A percentile compares a stretch with the other conserved stretches of the same genome.
Conservation (phyloP, 2,888 invertebrate species). For the Diplazon laetatorius region DNA sequence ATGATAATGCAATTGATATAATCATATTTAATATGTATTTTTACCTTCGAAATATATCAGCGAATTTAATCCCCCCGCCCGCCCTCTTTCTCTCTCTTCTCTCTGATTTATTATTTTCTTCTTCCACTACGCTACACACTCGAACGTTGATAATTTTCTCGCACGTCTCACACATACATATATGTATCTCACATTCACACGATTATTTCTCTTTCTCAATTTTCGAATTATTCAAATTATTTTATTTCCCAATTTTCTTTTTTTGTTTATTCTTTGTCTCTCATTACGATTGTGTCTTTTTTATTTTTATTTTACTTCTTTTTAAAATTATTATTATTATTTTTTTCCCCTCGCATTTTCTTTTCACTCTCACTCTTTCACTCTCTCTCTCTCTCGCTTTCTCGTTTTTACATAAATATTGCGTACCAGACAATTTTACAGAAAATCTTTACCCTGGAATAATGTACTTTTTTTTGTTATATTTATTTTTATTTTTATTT, state of each 20-base stretch:
- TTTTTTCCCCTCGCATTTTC: too few relatives aligned
- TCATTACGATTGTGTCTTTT: constrained; percentile 41
- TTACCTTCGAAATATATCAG: constrained; percentile 57
- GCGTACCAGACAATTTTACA: constrained; percentile 78
- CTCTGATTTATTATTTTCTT: constrained; percentile 18
- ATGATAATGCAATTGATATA: constrained; percentile 63
- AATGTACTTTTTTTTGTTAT: constrained; percentile 74
- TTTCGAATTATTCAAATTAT: constrained; percentile 21
- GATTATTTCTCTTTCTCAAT: constrained; percentile 34
- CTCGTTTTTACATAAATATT: constrained; percentile 76
- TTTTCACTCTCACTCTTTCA: too few relatives aligned
- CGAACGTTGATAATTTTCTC: constrained; percentile 28
- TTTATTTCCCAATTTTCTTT: constrained; percentile 22
- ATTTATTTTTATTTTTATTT: too few relatives aligned
- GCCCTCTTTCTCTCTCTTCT: constrained; percentile 40
- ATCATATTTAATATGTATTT: constrained; percentile 63
- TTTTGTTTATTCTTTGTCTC: constrained; percentile 57
- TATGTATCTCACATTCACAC: constrained; percentile 47
- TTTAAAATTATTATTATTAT: constrained; percentile 32
- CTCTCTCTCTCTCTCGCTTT: too few relatives aligned
- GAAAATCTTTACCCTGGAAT: constrained; percentile 79
- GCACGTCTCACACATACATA: too few relatives aligned
- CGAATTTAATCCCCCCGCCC: constrained; percentile 54
- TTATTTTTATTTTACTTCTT: constrained; percentile 43
- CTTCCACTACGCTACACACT: constrained; percentile 14